These are phyloP conservation scores for Bombus haemorrhoidalis DNA, from an alignment of 1,140 invertebrate species.

Conservation along the genomic window DNA sequence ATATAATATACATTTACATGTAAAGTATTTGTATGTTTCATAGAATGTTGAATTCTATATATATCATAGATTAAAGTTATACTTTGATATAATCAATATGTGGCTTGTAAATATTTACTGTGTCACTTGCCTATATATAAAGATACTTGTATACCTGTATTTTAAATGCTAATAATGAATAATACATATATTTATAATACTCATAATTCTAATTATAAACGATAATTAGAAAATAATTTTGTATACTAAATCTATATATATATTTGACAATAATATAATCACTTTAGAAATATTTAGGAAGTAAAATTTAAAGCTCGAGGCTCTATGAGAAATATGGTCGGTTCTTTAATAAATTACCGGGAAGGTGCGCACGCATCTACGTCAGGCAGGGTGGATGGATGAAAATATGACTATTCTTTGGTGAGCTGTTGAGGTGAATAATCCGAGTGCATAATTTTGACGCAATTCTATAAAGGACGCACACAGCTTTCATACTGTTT, in stretches of 20 bases:
- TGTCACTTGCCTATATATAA: background rate
- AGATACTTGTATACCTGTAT: background rate
- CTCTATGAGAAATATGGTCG: constrained; percentile 9
- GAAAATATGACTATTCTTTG: constrained; percentile 69
- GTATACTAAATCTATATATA: too few relatives aligned
- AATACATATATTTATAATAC: background rate
- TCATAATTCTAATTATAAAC: background rate
- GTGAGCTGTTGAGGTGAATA: constrained; percentile 47
- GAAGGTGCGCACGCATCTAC: constrained; percentile 65
- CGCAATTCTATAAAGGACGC: constrained; percentile 16
- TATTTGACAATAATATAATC: too few relatives aligned
- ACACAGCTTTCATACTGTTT: background rate
- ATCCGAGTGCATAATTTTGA: constrained; percentile 17
- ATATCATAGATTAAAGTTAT: background rate
- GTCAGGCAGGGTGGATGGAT: constrained; percentile 55
- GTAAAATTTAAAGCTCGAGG: constrained; percentile 9
- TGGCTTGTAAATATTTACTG: background rate
- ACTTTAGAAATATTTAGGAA: background rate
- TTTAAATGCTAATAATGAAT: background rate
- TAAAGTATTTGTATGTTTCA: too few relatives aligned
- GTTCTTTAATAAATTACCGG: constrained; percentile 33
- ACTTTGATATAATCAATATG: background rate
- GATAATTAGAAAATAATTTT: background rate
- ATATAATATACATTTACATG: too few relatives aligned
- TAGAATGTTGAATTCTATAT: background rate